Evolutionary conservation across 2,888 invertebrate species (phyloP), one percentile per base, ranked within the genome.

Genomic region (Sepiola atlantica): DNA sequence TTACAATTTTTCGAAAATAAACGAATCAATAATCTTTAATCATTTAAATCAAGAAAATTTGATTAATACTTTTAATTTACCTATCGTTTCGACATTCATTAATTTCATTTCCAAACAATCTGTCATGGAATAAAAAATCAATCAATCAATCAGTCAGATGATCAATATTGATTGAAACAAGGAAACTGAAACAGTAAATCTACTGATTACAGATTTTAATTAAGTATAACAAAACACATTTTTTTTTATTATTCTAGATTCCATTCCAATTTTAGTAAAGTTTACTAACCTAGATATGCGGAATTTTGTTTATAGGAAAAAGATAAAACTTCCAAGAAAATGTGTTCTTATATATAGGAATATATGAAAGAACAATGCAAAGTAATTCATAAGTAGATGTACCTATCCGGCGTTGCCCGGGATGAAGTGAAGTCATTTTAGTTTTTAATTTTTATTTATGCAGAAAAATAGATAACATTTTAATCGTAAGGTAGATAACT

Each of bases 21-120:
- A 8, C 14, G 14, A 14, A n/a, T 77, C 16, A 77, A 32, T 61
- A 77, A n/a, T n/a, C 18, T 77, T 77, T n/a, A n/a, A 12, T n/a
- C 10, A n/a, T 77, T 77, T 77, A 77, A 77, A 12, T 77, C n/a
- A 77, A 77, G n/a, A 77, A 32, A 77, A n/a, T 77, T 77, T 28
- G 61, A 61, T 61, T 61, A 61, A 61, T 61, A 61, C 61, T 77
- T 77, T 21, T 77, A 77, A 77, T 77, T 77, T 77, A 77, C 14
- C 77, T 77, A 77, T 32, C 77, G n/a, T 77, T 77, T n/a, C 77
- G 18, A n/a, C n/a, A 77, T 77, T 77, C 77, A 77, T 77, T 77
- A 77, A 77, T 77, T 77, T 77, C n/a, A 77, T 77, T 77, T n/a
- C 32, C n/a, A 77, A 77, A 77, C n/a, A 77, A 77, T 77, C n/a